Evolutionary conservation across 2,797 vertebrate species (phyloP), one percentile per base, ranked within the genome.

Genomic region (Columba guinea): DNA sequence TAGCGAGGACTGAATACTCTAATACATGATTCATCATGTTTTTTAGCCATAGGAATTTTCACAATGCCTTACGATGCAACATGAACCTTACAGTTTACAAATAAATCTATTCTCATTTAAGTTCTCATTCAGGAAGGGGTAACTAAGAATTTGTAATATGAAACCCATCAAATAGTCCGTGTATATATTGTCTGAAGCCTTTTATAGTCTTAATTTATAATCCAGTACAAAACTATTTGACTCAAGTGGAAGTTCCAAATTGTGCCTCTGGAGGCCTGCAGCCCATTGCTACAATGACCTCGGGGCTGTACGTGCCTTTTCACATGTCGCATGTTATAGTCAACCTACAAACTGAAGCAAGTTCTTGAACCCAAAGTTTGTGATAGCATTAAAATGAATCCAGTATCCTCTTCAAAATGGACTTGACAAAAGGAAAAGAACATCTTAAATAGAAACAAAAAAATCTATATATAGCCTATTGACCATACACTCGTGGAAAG

Each of bases 401-500:
- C 46, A 81, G 30, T 14, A 67, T 4, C 32, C 28, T 56, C 53
- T 56, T 63, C 35, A 53, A 89, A 89, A 84, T 0, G 8, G 23
- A 49, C 23, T 10, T 78, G 8, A 15, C 46, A 46, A 28, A 65
- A 79, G 34, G 14, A 83, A 64, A 73, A 68, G 9, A 78, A 67
- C 0, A 1, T 35, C 41, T 13, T 44, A 63, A 56, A 77, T 27
- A 60, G 92, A 93, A 35, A 37, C 37, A 48, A 70, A 13, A 11
- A 11, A 22, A 23, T 3, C 28, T 2, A 9, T 2, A 17, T 4
- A 60, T 22, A 49, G 37, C 15, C 48, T 63, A 48, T 2, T 1
- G 0, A 26, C 69, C 28, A 23, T 19, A 46, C 5, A 10, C 19
- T 53, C 27, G 64, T 0, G 0, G 9, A 49, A 77, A 1, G 4